Conservation (phyloP, 1,140 invertebrate genomes). For the Spodoptera frugiperda region DNA sequence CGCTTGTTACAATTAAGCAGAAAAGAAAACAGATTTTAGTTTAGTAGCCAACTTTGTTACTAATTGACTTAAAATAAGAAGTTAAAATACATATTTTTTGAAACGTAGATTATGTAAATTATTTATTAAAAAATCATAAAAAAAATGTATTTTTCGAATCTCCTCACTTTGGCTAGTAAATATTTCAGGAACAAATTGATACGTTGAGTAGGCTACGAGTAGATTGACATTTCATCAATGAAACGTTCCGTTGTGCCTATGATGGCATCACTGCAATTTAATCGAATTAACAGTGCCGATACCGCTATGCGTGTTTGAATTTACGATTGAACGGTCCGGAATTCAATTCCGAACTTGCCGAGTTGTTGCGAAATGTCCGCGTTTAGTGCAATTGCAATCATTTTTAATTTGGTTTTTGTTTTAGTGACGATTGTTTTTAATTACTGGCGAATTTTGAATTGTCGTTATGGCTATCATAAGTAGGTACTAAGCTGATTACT, state of each 20-base stretch:
- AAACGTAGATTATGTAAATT: too few species aligned
- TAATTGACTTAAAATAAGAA: too few species aligned
- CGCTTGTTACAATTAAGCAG: too few species aligned
- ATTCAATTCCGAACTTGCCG: constrained; percentile 23
- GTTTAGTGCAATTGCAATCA: background rate
- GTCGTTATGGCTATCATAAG: too few species aligned
- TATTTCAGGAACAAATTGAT: constrained; percentile 11
- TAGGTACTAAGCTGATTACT: too few species aligned
- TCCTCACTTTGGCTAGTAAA: too few species aligned
- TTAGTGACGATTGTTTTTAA: background rate
- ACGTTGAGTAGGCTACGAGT: constrained; percentile 11
- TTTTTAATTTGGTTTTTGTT: constrained; percentile 8
- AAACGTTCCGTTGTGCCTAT: constrained; percentile 10
- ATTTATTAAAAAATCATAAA: too few species aligned
- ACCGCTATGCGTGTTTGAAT: constrained; percentile 29
- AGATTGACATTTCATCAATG: constrained; percentile 26
- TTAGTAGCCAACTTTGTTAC: too few species aligned
- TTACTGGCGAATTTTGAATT: too few species aligned
- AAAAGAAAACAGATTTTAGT: too few species aligned
- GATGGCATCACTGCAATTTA: constrained; percentile 37
- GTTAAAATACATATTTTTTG: too few species aligned
- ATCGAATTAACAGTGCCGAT: constrained; percentile 36
- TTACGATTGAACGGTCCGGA: constrained; percentile 34
- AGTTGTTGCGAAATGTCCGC: constrained; percentile 12
- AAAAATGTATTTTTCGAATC: too few species aligned